phyloP scores from a whole-genome alignment of 2,113 vertebrate genomes.

The Saccopteryx bilineata region DNA sequence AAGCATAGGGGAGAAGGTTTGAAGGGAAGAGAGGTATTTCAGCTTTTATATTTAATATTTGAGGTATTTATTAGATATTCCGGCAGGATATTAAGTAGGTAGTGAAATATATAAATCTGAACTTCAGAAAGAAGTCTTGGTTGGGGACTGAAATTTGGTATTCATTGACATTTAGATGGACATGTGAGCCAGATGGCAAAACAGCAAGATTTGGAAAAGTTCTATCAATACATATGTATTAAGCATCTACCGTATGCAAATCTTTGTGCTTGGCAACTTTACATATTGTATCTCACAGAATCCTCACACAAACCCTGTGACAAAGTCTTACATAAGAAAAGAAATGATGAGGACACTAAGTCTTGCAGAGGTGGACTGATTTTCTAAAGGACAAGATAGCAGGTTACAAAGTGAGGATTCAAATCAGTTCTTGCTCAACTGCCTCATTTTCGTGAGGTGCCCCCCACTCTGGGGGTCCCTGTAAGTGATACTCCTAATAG shows the following conservation, averaged over 20 bases:
- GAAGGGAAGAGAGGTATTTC: neutral
- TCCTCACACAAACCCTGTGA: neutral
- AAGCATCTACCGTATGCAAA: neutral
- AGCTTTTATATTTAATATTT: neutral
- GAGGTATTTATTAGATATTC: neutral
- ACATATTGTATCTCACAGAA: slow-evolving; percentile 2
- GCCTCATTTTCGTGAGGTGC: neutral
- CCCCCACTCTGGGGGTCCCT: neutral
- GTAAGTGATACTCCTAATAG: neutral
- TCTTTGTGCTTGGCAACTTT: slow-evolving; percentile 4
- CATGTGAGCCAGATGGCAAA: neutral
- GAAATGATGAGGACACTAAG: neutral
- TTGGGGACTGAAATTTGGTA: neutral
- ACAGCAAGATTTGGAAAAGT: neutral
- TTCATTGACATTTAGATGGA: slow-evolving; percentile 20
- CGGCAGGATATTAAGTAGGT: neutral
- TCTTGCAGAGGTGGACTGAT: neutral
- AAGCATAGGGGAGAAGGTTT: neutral
- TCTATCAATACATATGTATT: slow-evolving; percentile 33
- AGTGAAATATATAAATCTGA: neutral
- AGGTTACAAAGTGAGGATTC: neutral
- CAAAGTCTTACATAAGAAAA: neutral
- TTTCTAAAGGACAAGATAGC: neutral
- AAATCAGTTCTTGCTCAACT: neutral
- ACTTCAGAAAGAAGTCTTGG: neutral